Evolutionary conservation across 2,888 invertebrate species (phyloP).

Genomic region (Clivina fossor): DNA sequence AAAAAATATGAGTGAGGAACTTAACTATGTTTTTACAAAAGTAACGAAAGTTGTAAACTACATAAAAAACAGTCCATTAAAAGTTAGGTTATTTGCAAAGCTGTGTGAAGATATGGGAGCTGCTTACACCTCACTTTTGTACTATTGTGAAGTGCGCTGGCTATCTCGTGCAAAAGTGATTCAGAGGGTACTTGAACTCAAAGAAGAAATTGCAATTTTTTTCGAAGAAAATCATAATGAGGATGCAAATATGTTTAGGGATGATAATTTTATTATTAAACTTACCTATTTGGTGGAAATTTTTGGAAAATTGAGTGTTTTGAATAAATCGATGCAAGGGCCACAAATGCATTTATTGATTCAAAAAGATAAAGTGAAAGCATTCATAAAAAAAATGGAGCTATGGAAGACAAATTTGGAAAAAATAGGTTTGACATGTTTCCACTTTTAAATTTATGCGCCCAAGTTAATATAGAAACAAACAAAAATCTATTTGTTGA

Average conservation of each 20-base stretch:
- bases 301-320: constrained; percentile 26
- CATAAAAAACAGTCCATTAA: constrained; percentile 28
- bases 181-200: constrained; percentile 16
- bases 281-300: constrained; percentile 20
- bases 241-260: constrained; percentile 8
- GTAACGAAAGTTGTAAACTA: constrained; percentile 23
- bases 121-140: background rate
- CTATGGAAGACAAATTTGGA: constrained; percentile 14
- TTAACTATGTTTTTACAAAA: constrained; percentile 18
- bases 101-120: constrained; percentile 15
- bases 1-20: constrained; percentile 24
- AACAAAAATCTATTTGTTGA: constrained; percentile 7
- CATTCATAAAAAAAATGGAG: constrained; percentile 20
- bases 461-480: constrained; percentile 10
- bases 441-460: constrained; percentile 18
- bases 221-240: background rate
- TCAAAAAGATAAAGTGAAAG: constrained; percentile 11
- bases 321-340: constrained; percentile 21
- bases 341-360: constrained; percentile 16
- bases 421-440: constrained; percentile 10
- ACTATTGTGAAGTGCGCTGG: constrained; percentile 18
- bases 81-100: constrained; percentile 21
- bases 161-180: constrained; percentile 9
- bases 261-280: constrained; percentile 19
- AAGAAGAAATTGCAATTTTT: constrained; percentile 12